phyloP scores from a whole-genome alignment of 2,797 vertebrate species.

The Artibeus jamaicensis region DNA sequence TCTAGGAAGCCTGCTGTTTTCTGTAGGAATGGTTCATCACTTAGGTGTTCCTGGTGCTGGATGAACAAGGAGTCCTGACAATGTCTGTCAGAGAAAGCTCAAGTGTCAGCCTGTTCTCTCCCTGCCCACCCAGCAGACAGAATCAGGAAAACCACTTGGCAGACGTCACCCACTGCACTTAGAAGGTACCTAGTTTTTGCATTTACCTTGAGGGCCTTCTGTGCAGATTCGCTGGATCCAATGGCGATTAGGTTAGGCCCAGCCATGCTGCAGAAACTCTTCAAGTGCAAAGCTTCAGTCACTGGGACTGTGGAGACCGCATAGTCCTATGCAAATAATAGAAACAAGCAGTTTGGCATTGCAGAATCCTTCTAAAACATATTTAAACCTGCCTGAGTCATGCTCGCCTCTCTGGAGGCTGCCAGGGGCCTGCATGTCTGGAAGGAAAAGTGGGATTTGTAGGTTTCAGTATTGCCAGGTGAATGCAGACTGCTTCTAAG shows the following conservation, averaged over 20 bases:
- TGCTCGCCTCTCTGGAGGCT: not conserved
- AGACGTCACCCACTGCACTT: not conserved
- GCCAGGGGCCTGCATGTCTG: not conserved
- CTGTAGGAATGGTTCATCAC: not conserved
- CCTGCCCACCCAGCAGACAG: not conserved
- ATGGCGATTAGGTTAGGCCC: conserved; percentile 96
- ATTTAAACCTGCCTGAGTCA: conserved; percentile 56
- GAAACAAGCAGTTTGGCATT: not conserved
- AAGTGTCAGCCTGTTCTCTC: not conserved
- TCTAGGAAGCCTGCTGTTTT: not conserved
- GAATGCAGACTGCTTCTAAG: not conserved
- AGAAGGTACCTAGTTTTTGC: not conserved
- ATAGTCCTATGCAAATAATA: conserved; percentile 89
- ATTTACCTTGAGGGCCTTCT: conserved; percentile 96
- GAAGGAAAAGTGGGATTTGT: not conserved
- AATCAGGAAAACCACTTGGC: not conserved
- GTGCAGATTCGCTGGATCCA: conserved; percentile 94
- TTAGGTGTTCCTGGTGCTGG: not conserved
- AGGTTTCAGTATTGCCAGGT: not conserved
- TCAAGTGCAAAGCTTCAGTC: conserved; percentile 90
- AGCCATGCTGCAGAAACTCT: conserved; percentile 98
- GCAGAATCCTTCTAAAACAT: conserved; percentile 11
- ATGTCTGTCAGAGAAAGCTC: not conserved
- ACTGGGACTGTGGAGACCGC: conserved; percentile 97
- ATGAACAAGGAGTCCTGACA: not conserved